Base-by-base conservation (phyloP, 2,113 vertebrate genomes). In the Hyaena hyaena region DNA sequence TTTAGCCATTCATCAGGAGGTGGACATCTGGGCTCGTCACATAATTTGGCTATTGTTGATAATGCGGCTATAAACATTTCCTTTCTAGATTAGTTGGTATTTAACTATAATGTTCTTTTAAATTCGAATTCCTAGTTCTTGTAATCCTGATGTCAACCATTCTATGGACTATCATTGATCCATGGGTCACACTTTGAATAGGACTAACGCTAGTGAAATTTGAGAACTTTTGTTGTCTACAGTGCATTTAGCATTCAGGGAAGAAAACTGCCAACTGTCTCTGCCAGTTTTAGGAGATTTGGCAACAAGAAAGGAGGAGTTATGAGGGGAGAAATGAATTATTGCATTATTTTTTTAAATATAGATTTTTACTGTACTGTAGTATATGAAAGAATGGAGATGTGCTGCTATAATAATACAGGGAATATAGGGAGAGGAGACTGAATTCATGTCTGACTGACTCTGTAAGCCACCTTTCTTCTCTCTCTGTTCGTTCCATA, bases 71-170 rank as follows among this genome's bases (percentile, higher is more conserved):
- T 17, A 76, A 28, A 48, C 73, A 31, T 76, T 24, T 58, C n/a
- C 45, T 48, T 65, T 73, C 11, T 68, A 61, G 2, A n/a, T 79
- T 48, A 55, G 53, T 45, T 71, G 17, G 2, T 53, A 86, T 85
- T 89, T 88, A 89, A 74, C 35, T 85, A 39, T 81, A 68, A 88
- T 76, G 14, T 95, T 28, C 58, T 69, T 68, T 96, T 65, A 89
- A 92, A n/a, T 74, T 39, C 53, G 74, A 65, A 15, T 23, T 90
- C 74, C 93, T 35, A 28, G 11, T 93, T 85, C 90, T 82, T 68
- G 15, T 35, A 45, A 58, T 61, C 16, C 28, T 53, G 7, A 33
- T 28, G 61, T 50, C 33, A 74, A 45, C 2, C 26, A 79, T 82
- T 85, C 48, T 28, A n/a, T 71, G 86, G 28, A 65, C 50, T 86